These are phyloP conservation scores for Antechinus stuartii DNA, from an alignment of 2,113 vertebrate genomes.

Conservation along the genomic window DNA sequence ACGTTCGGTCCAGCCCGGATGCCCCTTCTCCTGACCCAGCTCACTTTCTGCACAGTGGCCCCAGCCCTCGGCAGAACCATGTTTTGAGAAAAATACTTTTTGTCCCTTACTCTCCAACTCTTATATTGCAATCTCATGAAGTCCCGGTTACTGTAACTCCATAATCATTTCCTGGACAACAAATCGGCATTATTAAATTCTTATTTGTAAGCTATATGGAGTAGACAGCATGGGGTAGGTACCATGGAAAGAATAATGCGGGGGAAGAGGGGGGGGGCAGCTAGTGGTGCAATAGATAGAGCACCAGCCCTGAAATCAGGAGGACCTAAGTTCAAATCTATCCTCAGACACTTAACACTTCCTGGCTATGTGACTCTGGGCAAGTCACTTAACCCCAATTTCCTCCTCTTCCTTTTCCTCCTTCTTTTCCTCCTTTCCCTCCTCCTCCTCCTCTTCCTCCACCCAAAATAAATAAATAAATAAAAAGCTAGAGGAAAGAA, in stretches of 20 bases:
- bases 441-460: too few relatives aligned
- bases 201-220: constrained; percentile 18
- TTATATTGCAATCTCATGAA: constrained; percentile 54
- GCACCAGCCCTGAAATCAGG: too few relatives aligned
- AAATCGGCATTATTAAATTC: constrained; percentile 59
- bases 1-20: background rate
- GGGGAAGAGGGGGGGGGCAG: too few relatives aligned
- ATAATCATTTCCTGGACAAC: constrained; percentile 57
- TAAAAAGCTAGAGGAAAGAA: too few relatives aligned
- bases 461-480: too few relatives aligned
- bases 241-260: background rate
- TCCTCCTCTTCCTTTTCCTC: too few relatives aligned
- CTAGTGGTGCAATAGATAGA: too few relatives aligned
- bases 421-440: too few relatives aligned
- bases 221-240: background rate
- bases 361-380: too few relatives aligned
- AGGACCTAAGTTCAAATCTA: too few relatives aligned
- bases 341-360: too few relatives aligned
- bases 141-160: constrained; percentile 48
- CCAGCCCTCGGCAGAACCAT: constrained; percentile 49
- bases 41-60: constrained; percentile 54
- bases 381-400: too few relatives aligned
- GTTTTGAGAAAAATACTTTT: constrained; percentile 17
- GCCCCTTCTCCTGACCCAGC: background rate
- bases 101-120: constrained; percentile 13